Evolutionary conservation across 2,888 invertebrate species (phyloP).

Genomic region (Lasioglossum figueresi): DNA sequence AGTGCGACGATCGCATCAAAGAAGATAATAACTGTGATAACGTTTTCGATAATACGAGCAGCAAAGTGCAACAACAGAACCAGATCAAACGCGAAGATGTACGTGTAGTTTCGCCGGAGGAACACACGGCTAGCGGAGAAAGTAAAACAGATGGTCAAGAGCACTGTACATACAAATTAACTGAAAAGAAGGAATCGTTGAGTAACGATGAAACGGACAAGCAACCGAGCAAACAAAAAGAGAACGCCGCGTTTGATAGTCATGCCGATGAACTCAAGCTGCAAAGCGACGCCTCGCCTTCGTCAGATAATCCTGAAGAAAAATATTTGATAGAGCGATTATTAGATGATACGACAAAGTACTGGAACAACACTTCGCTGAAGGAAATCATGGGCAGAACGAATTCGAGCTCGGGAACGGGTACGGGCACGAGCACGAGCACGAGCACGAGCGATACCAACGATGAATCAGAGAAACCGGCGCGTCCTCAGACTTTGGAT

Average conservation of each 20-base stretch:
- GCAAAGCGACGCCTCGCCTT: constrained; percentile 13
- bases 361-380: constrained; percentile 33
- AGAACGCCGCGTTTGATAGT: constrained; percentile 13
- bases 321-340: constrained; percentile 49
- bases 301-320: constrained; percentile 31
- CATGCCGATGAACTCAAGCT: constrained; percentile 36
- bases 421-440: background rate
- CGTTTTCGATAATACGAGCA: constrained; percentile 15
- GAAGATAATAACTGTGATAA: constrained; percentile 25
- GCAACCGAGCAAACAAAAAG: constrained; percentile 20
- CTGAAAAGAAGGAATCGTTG: constrained; percentile 21
- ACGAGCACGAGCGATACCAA: constrained; percentile 60
- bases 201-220: constrained; percentile 19
- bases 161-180: constrained; percentile 30
- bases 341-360: constrained; percentile 20
- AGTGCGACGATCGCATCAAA: constrained; percentile 64
- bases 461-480: constrained; percentile 75
- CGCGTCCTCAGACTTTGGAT: constrained; percentile 80
- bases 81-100: constrained; percentile 13
- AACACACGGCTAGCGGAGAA: constrained; percentile 6
- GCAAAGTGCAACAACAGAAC: constrained; percentile 5
- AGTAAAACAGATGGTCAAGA: constrained; percentile 26
- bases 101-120: background rate
- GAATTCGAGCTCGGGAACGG: constrained; percentile 43
- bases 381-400: constrained; percentile 56